Evolutionary conservation across 1,140 invertebrate genomes (phyloP).

Genomic region (Schlechtendalia chinensis): DNA sequence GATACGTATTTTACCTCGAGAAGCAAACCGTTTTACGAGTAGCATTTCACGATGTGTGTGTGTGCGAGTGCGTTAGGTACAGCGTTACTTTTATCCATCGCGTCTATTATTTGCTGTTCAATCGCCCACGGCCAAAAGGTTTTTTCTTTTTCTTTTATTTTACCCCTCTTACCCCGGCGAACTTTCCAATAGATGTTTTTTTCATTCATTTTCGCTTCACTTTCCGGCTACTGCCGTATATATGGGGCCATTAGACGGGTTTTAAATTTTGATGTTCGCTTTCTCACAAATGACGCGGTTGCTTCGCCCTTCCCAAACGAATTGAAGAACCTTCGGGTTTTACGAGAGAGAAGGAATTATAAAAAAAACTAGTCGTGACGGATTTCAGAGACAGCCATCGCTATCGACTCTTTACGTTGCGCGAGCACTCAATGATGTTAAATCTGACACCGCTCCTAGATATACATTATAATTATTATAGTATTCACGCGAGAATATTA

Average conservation of each 20-base stretch:
- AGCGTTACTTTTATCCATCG: constrained; percentile 3
- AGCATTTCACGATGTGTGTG: no score
- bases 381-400: not conserved
- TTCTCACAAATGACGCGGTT: constrained; percentile 10
- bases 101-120: not conserved
- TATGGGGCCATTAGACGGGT: not conserved
- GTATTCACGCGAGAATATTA: no score
- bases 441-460: not conserved
- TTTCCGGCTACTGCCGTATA: not conserved
- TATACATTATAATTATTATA: not conserved
- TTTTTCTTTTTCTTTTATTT: not conserved
- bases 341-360: not conserved
- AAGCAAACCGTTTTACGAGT: no score
- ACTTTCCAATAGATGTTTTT: not conserved
- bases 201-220: not conserved
- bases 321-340: not conserved
- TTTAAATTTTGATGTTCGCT: constrained; percentile 27
- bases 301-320: not conserved
- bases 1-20: not conserved
- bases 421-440: not conserved
- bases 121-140: not conserved
- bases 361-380: constrained; percentile 3
- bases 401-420: not conserved
- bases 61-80: no score
- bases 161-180: not conserved